phyloP scores from a whole-genome alignment of 2,888 invertebrate species.

The Chymomyza fuscimana region DNA sequence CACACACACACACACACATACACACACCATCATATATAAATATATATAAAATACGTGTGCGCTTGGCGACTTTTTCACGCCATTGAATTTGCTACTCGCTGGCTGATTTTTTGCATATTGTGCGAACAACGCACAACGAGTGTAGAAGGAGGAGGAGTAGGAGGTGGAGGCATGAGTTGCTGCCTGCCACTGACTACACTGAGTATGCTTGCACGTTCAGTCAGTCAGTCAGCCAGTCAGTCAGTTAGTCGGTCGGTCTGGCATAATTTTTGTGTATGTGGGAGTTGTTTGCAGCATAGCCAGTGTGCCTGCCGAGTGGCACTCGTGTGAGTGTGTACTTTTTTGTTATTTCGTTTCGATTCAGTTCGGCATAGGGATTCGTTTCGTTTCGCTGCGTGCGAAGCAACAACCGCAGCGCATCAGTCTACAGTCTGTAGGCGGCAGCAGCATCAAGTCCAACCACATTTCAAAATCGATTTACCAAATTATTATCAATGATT shows the following conservation, averaged over 20 bases:
- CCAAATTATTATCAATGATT: constrained; percentile 71
- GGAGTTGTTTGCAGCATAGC: constrained; percentile 28
- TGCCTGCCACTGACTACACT: background rate
- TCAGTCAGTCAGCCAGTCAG: background rate
- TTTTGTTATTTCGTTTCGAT: constrained; percentile 16
- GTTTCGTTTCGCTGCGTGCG: constrained; percentile 35
- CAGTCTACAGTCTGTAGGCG: constrained; percentile 14
- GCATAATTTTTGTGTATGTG: constrained; percentile 37
- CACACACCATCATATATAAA: background rate
- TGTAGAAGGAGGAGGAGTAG: background rate
- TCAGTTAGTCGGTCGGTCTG: background rate
- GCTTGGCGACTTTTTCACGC: constrained; percentile 59
- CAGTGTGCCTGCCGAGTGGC: background rate
- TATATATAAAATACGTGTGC: constrained; percentile 33
- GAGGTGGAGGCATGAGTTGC: constrained; percentile 20
- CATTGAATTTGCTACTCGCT: constrained; percentile 52
- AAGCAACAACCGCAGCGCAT: constrained; percentile 65
- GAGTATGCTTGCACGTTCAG: background rate
- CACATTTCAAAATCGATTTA: constrained; percentile 67
- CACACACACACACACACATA: constrained; percentile 21
- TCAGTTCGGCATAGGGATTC: constrained; percentile 31
- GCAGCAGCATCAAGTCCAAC: constrained; percentile 28
- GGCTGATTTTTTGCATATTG: constrained; percentile 69
- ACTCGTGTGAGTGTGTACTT: constrained; percentile 16
- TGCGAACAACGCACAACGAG: constrained; percentile 21